Evolutionary conservation across 2,113 vertebrate species (phyloP), one percentile per base, ranked within the genome.

Genomic region (Columbina picui): DNA sequence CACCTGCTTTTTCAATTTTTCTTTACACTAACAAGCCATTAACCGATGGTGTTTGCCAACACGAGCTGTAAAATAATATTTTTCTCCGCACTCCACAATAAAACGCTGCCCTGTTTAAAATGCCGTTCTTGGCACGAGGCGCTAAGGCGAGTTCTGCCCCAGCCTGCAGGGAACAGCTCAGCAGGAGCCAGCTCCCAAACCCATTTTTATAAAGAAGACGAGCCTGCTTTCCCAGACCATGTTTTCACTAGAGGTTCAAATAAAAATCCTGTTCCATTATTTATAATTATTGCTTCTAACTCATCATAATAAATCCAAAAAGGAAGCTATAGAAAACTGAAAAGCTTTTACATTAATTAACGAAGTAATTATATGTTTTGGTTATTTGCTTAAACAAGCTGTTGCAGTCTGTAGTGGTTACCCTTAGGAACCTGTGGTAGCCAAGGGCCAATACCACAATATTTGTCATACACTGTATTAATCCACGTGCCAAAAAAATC

Each of bases 31-130:
- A 45, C 15, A 77, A 88, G 59, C 29, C 34, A 83, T 39, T 86
- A 92, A 86, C 71, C 92, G 81, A 74, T 78, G 93, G 74, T 78
- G 77, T 91, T 95, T 89, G 91, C 64, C 86, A 92, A 81, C 29
- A 32, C 34, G 67, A 82, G 57, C 43, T 71, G 15, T 43, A 84
- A 67, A 80, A 76, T 73, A 34, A 41, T 56, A 14, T 4, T 76
- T 84, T 63, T 90, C 61, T 71, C 86, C 32, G 67, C 53, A n/a
- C 38, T 71, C 34, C 41, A 45, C 61, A 73, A 64, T 14, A 76
- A 84, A 93, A 89, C 1, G 3, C 27, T 71, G 69, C 39, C 84
- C 57, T 39, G 14, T 39, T 78, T 94, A 80, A 95, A 91, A 76
- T 73, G 22, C 45, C 69, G 43, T 32, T 90, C 61, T 36, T 83